Conservation (phyloP, 2,888 invertebrate species). For the Watsonalla binaria region DNA sequence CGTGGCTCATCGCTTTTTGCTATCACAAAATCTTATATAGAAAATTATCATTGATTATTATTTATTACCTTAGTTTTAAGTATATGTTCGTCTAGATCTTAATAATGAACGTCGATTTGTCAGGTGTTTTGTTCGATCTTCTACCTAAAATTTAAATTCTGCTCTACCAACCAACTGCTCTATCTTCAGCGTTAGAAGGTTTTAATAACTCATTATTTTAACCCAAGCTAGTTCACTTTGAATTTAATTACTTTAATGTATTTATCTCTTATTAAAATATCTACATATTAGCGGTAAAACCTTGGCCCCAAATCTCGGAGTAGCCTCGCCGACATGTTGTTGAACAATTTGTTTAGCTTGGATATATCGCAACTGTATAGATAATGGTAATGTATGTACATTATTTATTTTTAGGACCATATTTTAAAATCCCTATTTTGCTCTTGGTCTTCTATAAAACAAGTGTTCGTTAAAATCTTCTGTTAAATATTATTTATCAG, state of each 20-base stretch:
- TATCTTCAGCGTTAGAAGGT: conserved; percentile 4
- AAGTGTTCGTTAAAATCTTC: conserved; percentile 6
- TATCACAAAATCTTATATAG: too few relatives aligned
- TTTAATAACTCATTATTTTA: conserved; percentile 14
- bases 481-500: conserved; percentile 7
- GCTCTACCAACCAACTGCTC: not conserved
- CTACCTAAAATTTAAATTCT: not conserved
- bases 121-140: too few relatives aligned
- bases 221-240: conserved; percentile 44
- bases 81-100: too few relatives aligned
- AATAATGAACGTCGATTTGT: too few relatives aligned
- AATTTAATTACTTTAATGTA: conserved; percentile 37
- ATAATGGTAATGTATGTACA: conserved; percentile 28
- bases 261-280: conserved; percentile 59
- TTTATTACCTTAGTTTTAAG: too few relatives aligned
- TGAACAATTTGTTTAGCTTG: conserved; percentile 60
- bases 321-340: conserved; percentile 61
- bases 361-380: conserved; percentile 60
- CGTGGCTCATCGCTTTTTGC: too few relatives aligned
- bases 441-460: not conserved
- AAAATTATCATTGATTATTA: too few relatives aligned
- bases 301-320: conserved; percentile 67
- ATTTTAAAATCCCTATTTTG: conserved; percentile 6
- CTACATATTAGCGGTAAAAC: conserved; percentile 61
- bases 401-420: conserved; percentile 9